Evolutionary conservation across 64 coral and sea anemone genomes (phyloP), one percentile per base, ranked within the genome.

Genomic region (Stichodactyla helianthus): DNA sequence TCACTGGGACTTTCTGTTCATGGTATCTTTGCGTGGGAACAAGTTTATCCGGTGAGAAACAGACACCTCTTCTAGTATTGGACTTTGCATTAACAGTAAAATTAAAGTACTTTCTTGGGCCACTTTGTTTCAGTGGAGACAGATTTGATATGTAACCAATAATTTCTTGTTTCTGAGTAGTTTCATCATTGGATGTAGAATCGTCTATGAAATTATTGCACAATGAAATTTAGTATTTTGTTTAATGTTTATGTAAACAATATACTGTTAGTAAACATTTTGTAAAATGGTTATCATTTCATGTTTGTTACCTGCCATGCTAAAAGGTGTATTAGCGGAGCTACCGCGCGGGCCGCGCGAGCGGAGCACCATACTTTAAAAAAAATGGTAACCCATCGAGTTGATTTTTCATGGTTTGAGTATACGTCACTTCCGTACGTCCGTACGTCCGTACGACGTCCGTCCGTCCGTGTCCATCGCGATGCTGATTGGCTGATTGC

Each of bases 21-120:
- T 92, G 91, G 4, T 82, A 59, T 54, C 77, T 74, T 18, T n/a
- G 10, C 79, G 88, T 77, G 6, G 53, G 57, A 35, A 13, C 22
- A 79, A 59, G 85, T 79, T 88, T 88, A 55, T 89, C 59, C 51
- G 86, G 86, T 17, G 91, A 93, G 51, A 93, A 93, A 70, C 87
- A 89, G 22, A 93, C 91, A 60, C 62, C 86, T 88, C 91, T 84
- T 84, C 63, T 88, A 57, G 82, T 88, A 44, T 54, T 71, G 7
- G 18, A 52, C 56, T 93, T 81, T 15, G 82, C 71, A 58, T 89
- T 52, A 28, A 93, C 86, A 54, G 83, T 92, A 77, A 82, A 92
- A 82, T 92, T 71, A 31, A 92, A 87, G 62, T 84, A 88, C 60
- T 83, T 93, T 16, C 22, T 93, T 44, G 15, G 15, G 20, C 81